These are phyloP conservation scores for Gambusia affinis DNA, from an alignment of 2,113 vertebrate genomes.

Conservation along the genomic window DNA sequence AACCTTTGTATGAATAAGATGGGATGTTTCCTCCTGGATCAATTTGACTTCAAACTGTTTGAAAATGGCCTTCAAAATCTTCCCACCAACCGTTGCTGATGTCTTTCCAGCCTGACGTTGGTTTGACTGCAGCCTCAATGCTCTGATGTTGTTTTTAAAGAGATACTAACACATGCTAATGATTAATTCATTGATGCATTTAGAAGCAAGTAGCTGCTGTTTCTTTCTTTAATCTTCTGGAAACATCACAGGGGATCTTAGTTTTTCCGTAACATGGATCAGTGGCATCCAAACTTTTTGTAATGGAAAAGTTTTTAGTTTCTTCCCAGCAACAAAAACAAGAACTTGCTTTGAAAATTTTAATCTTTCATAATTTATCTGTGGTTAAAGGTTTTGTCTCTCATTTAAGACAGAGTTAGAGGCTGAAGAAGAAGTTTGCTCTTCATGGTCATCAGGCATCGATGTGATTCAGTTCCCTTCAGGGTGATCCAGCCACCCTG, in stretches of 20 bases:
- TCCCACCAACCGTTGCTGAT: too few species aligned
- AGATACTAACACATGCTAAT: not conserved
- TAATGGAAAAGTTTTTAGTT: too few species aligned
- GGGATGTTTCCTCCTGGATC: too few species aligned
- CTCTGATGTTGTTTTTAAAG: too few species aligned
- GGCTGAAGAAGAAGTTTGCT: constrained; percentile 6
- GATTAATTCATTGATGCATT: not conserved
- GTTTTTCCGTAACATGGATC: not conserved
- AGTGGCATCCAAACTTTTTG: too few species aligned
- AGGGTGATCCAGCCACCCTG: constrained; percentile 42
- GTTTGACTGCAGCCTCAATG: too few species aligned
- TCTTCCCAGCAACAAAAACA: too few species aligned
- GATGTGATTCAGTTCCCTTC: constrained; percentile 34
- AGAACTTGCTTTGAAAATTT: not conserved
- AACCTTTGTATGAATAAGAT: too few species aligned
- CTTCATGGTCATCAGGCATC: constrained; percentile 28
- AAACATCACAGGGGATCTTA: not conserved
- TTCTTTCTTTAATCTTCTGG: not conserved
- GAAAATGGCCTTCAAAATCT: too few species aligned
- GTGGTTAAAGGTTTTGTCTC: constrained; percentile 8
- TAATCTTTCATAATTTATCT: constrained; percentile 12
- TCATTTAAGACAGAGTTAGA: not conserved
- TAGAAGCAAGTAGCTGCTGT: not conserved
- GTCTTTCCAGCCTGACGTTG: too few species aligned
- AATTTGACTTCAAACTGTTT: too few species aligned